phyloP scores from a whole-genome alignment of 2,113 vertebrate species.

The Orthonyx spaldingii region DNA sequence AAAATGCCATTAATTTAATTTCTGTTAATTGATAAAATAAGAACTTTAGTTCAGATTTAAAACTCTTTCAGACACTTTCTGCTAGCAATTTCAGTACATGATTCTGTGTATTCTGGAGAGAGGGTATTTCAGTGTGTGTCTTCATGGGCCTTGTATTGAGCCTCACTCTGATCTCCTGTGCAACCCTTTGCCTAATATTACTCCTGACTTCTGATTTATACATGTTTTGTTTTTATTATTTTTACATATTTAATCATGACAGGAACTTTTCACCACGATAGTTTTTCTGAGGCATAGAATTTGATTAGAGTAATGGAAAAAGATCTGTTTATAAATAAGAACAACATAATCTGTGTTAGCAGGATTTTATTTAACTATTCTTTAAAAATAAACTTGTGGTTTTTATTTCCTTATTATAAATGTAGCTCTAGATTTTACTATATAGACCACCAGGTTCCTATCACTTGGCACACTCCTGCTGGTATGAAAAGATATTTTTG shows the following conservation, averaged over 20 bases:
- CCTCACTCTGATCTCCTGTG: background rate
- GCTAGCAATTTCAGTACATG: background rate
- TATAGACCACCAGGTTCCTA: background rate
- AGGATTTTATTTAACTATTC: background rate
- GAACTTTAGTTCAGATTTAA: background rate
- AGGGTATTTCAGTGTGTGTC: fast-evolving
- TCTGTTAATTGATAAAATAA: background rate
- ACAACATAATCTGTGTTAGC: background rate
- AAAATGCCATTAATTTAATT: background rate
- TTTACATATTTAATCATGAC: background rate
- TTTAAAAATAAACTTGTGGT: background rate
- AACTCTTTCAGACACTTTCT: background rate
- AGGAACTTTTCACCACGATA: background rate
- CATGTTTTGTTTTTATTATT: background rate
- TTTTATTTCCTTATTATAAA: background rate
- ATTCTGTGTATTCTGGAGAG: background rate
- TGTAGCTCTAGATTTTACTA: background rate
- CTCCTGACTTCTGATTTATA: background rate
- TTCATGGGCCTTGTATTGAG: background rate
- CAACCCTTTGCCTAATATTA: background rate
- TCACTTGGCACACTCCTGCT: background rate
- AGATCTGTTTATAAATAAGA: background rate
- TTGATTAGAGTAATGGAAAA: background rate
- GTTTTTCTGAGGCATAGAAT: background rate
- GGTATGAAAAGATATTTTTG: background rate